Conservation (phyloP, 2,113 vertebrate species). For the Callocephalon fimbriatum region DNA sequence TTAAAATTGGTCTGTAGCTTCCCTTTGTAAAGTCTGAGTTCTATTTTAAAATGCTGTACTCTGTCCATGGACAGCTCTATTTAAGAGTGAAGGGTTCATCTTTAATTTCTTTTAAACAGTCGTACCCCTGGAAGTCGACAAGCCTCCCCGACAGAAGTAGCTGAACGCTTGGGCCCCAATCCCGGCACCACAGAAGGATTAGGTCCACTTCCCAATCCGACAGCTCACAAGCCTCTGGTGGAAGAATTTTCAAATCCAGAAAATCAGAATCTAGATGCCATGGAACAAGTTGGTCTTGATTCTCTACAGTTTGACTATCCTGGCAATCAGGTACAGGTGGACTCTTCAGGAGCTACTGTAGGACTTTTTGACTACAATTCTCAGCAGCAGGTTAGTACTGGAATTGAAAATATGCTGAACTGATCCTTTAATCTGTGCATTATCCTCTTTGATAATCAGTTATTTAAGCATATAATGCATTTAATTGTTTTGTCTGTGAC, state of each 20-base stretch:
- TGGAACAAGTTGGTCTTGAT: constrained; percentile 95
- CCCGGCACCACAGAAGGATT: constrained; percentile 88
- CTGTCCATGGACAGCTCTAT: neutral
- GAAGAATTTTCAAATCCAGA: constrained; percentile 96
- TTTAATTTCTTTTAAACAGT: constrained; percentile 73
- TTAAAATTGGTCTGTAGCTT: neutral
- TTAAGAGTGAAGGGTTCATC: constrained; percentile 19
- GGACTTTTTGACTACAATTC: constrained; percentile 97
- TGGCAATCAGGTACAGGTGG: constrained; percentile 96
- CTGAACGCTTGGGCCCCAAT: constrained; percentile 90
- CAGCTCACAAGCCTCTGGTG: constrained; percentile 84
- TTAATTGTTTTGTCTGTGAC: neutral
- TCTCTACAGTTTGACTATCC: constrained; percentile 97
- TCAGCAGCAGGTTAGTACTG: constrained; percentile 92
- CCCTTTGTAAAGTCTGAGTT: neutral
- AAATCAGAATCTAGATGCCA: constrained; percentile 91
- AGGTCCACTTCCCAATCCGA: constrained; percentile 87
- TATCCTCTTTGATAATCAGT: neutral
- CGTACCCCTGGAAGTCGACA: constrained; percentile 95
- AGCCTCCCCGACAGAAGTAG: constrained; percentile 94
- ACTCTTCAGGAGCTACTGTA: constrained; percentile 92
- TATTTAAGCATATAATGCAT: neutral
- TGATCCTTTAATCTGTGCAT: neutral
- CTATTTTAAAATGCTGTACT: neutral
- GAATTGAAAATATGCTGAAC: neutral